These are phyloP conservation scores for Phrynocephalus forsythii DNA, from an alignment of 2,797 vertebrate species.

Conservation along the genomic window DNA sequence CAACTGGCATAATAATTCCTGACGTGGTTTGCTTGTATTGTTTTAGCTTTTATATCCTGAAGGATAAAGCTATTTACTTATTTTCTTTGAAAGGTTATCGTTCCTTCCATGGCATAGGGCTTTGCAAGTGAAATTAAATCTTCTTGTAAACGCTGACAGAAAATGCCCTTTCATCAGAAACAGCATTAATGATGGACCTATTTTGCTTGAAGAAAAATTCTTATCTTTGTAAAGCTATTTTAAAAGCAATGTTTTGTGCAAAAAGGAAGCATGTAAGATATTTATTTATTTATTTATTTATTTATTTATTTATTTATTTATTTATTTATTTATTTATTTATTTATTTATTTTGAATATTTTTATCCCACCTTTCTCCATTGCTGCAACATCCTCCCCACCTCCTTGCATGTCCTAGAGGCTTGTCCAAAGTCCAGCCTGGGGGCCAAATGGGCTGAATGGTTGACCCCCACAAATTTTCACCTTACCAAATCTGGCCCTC, in stretches of 20 bases:
- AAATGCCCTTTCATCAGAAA: slow-evolving; percentile 40
- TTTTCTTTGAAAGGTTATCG: slow-evolving; percentile 9
- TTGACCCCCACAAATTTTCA: no score
- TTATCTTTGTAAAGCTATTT: slow-evolving; percentile 29
- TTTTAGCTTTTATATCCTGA: slow-evolving; percentile 49
- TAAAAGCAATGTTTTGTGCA: slow-evolving; percentile 3
- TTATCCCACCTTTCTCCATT: no score
- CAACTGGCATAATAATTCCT: slow-evolving; percentile 56
- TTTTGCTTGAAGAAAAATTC: slow-evolving; percentile 39
- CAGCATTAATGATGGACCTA: slow-evolving; percentile 34
- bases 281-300: no score
- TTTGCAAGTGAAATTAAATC: slow-evolving; percentile 36
- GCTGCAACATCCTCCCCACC: no score
- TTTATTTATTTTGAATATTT: no score
- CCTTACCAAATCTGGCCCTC: no score
- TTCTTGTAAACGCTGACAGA: slow-evolving; percentile 48
- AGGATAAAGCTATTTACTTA: slow-evolving; percentile 34
- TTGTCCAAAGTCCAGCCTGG: no score
- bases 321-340: no score
- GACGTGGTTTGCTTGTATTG: slow-evolving; percentile 44
- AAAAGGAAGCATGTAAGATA: slow-evolving; percentile 40
- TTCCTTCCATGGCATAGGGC: slow-evolving; percentile 9
- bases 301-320: no score
- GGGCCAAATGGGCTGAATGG: no score
- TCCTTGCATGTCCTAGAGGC: no score